phyloP scores from a whole-genome alignment of 2,888 invertebrate genomes.

The Lasioglossum calceatum region DNA sequence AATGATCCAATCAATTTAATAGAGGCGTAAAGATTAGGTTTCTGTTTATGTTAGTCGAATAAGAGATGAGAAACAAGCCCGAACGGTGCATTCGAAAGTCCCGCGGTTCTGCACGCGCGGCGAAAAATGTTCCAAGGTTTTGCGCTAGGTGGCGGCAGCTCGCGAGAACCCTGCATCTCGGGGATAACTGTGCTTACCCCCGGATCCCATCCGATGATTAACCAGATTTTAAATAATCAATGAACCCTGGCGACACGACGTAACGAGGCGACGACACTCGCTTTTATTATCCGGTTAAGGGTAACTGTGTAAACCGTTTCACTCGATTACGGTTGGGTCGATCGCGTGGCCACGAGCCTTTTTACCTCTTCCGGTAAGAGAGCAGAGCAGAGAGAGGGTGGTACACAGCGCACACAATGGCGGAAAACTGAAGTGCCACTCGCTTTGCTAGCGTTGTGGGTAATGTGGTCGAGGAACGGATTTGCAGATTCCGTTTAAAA shows the following conservation, averaged over 20 bases:
- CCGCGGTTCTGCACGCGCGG: neutral
- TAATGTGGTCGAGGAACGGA: conserved; percentile 21
- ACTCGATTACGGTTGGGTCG: conserved; percentile 16
- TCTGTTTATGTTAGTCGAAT: neutral
- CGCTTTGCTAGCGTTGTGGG: conserved; percentile 23
- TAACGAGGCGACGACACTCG: neutral
- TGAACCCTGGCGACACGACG: neutral
- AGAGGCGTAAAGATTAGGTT: neutral
- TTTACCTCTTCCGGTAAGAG: conserved; percentile 45
- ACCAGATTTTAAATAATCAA: conserved; percentile 51
- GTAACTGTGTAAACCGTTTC: conserved; percentile 26
- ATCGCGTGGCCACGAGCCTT: conserved; percentile 3
- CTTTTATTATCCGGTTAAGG: conserved; percentile 1
- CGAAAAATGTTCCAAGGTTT: conserved; percentile 62
- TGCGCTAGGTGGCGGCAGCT: conserved; percentile 74
- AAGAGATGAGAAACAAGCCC: neutral
- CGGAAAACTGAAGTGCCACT: conserved; percentile 9
- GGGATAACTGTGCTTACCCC: conserved; percentile 52
- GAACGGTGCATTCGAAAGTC: neutral
- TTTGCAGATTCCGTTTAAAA: neutral
- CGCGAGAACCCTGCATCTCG: conserved; percentile 46
- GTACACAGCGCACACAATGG: conserved; percentile 28
- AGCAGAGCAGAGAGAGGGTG: neutral
- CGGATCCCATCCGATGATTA: conserved; percentile 30
- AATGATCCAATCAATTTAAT: neutral